Conservation (phyloP, 1,140 invertebrate species). For the Zaprionus ghesquierei region DNA sequence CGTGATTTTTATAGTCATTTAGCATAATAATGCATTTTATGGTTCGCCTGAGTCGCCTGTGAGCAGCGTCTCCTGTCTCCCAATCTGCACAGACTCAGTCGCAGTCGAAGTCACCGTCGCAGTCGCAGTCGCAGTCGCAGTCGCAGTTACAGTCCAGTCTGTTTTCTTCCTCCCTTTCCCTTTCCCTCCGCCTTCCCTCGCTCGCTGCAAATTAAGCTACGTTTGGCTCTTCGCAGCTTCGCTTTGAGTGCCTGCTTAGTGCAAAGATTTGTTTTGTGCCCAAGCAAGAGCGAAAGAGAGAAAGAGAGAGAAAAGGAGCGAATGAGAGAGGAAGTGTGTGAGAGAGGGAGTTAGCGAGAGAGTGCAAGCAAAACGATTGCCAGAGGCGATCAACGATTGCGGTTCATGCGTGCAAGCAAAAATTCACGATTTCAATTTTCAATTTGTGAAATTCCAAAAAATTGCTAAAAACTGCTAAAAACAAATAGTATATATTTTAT, state of each 20-base stretch:
- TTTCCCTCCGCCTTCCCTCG: background rate
- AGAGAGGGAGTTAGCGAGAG: background rate
- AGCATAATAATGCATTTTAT: constrained; percentile 83
- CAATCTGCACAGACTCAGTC: background rate
- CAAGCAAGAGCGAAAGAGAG: constrained; percentile 7
- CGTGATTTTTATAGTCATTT: constrained; percentile 83
- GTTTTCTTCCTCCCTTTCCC: background rate
- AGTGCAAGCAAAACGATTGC: background rate
- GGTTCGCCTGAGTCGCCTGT: constrained; percentile 50
- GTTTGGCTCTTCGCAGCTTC: constrained; percentile 19
- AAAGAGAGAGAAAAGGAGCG: background rate
- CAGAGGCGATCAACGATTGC: background rate
- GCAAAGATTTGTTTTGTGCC: constrained; percentile 53
- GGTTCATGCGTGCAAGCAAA: background rate
- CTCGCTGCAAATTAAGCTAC: constrained; percentile 55
- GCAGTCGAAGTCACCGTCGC: background rate
- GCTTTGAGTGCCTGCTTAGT: constrained; percentile 49
- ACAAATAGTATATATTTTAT: no score
- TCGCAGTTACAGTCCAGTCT: background rate
- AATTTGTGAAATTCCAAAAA: background rate
- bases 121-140: background rate
- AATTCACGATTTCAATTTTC: background rate
- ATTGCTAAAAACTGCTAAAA: background rate
- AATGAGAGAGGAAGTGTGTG: background rate
- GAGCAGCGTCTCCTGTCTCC: constrained; percentile 1